phyloP scores from a whole-genome alignment of 2,888 invertebrate genomes.

The Campoplex nolae region DNA sequence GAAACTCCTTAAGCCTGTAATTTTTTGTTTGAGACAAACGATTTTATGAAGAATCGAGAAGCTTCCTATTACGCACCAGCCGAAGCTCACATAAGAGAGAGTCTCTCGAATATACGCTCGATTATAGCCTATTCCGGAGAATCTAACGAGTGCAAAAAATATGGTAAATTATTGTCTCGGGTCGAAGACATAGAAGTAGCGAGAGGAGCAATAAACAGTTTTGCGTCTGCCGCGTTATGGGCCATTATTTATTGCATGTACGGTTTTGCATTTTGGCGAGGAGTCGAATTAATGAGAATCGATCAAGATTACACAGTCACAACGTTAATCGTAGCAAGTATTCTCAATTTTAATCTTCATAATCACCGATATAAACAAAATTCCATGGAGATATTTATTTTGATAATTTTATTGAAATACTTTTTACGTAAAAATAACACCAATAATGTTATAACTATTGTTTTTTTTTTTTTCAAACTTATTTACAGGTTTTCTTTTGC shows the following conservation, averaged over 20 bases:
- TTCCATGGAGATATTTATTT: not conserved
- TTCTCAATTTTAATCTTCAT: not conserved
- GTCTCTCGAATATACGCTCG: constrained; percentile 79
- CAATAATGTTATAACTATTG: not conserved
- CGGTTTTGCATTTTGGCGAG: constrained; percentile 65
- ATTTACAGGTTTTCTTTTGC: constrained; percentile 59
- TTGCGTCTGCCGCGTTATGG: constrained; percentile 61
- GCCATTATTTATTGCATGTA: constrained; percentile 65
- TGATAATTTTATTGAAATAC: not conserved
- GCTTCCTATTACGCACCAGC: constrained; percentile 83
- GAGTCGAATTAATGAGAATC: constrained; percentile 53
- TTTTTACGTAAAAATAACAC: not conserved
- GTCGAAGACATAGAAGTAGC: constrained; percentile 55
- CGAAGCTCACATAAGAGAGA: constrained; percentile 81
- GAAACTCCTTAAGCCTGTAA: too few species aligned
- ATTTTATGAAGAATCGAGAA: constrained; percentile 68
- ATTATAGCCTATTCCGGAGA: constrained; percentile 82
- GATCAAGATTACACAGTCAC: constrained; percentile 60
- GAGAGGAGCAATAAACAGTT: constrained; percentile 51
- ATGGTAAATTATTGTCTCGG: constrained; percentile 27
- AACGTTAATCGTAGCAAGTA: constrained; percentile 60
- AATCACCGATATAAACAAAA: not conserved
- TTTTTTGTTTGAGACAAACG: constrained; percentile 63
- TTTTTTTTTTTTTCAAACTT: not conserved
- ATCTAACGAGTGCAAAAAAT: constrained; percentile 76